Evolutionary conservation across 1,140 invertebrate genomes (phyloP).

Genomic region (Halesus radiatus): DNA sequence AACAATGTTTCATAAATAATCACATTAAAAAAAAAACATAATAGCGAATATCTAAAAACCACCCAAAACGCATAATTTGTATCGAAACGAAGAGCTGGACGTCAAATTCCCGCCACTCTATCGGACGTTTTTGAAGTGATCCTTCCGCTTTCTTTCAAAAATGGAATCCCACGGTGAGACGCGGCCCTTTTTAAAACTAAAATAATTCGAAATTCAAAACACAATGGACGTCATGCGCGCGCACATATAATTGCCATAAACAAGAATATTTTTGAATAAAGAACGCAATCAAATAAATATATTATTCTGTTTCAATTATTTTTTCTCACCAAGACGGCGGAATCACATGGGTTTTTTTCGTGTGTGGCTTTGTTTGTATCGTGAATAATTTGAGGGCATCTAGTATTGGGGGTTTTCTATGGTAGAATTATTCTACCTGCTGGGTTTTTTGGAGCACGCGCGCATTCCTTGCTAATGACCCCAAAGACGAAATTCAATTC

Average conservation of each 20-base stretch:
- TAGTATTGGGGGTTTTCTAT: too few relatives aligned
- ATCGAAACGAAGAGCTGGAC: slow-evolving; percentile 22
- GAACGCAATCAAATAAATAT: slow-evolving; percentile 7
- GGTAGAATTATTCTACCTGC: too few relatives aligned
- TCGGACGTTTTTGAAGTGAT: slow-evolving; percentile 50
- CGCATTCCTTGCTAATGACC: not conserved
- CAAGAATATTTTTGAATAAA: not conserved
- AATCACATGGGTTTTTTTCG: not conserved
- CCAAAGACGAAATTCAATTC: too few relatives aligned
- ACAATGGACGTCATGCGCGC: slow-evolving; percentile 56
- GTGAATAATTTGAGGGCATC: not conserved
- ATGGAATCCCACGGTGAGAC: slow-evolving; percentile 50
- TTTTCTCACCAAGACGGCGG: too few relatives aligned
- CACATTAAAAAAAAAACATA: slow-evolving; percentile 48
- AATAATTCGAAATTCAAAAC: slow-evolving; percentile 39
- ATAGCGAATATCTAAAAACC: slow-evolving; percentile 51
- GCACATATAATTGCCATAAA: slow-evolving; percentile 55
- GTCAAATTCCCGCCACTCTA: slow-evolving; percentile 53
- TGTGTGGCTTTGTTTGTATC: not conserved
- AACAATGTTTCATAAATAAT: slow-evolving; percentile 36
- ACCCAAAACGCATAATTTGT: slow-evolving; percentile 52
- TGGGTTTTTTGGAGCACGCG: not conserved
- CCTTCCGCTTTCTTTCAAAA: slow-evolving; percentile 47
- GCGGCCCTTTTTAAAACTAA: slow-evolving; percentile 27
- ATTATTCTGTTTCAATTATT: too few relatives aligned